Base-by-base conservation (phyloP, 1,140 invertebrate genomes). In the Bemisia tabaci region DNA sequence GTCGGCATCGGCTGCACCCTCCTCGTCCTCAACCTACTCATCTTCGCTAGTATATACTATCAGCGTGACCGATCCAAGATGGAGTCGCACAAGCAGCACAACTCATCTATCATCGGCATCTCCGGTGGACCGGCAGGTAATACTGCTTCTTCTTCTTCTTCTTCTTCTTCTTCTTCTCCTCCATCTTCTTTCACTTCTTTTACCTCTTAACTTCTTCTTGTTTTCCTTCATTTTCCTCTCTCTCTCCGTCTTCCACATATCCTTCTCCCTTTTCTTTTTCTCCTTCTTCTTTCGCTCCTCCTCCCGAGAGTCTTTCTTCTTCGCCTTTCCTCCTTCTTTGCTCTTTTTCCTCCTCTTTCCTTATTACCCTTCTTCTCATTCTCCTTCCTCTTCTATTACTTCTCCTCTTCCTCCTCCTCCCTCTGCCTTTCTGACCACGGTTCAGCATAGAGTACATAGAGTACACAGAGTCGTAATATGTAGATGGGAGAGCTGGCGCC, bases 1-100 rank as follows among this genome's bases (percentile, higher is more conserved):
- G 91, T 95, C 68, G 90, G 90, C 1, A 90, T 95, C 26, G 92
- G 92, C 1, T 93, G 91, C 73, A 90, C 88, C 0, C 77, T 95
- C 22, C 66, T 74, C 1, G 68, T 74, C 25, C 80, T 97, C 2
- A 97, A 97, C 74, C 88, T 95, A 0, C 79, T 97, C 12, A 92
- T 97, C 71, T 95, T 96, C 74, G 92, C 92, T 33, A 93, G 92
- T 1, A 91, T 96, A 0, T 96, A 94, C 72, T 95, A 95, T 75
- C 92, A 95, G 74, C 81, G 92, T 17, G 92, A 95, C 73, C 80
- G 94, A 75, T 87, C 88, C 12, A 80, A 87, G 82, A 77, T 71
- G 62, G 71, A 72, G 33, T 70, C 70, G 59, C 72, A 68, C 60
- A 73, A 66, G 33, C n/a, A 67, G 25, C 76, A 82, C 72, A 58